Evolutionary conservation across 2,888 invertebrate species (phyloP).

Genomic region (Blastobasis adustella): DNA sequence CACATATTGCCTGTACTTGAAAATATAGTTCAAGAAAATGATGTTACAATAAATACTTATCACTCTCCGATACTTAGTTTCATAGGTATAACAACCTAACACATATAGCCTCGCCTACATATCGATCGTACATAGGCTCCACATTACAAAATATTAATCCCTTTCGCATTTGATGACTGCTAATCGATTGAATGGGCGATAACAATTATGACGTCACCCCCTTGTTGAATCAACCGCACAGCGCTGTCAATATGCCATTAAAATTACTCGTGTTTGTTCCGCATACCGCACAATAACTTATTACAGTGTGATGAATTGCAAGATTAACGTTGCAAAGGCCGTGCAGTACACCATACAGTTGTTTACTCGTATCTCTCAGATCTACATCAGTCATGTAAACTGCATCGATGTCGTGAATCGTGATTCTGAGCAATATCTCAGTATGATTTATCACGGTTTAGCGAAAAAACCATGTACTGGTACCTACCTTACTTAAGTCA

Average conservation of each 20-base stretch:
- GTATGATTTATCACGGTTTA: too few relatives aligned
- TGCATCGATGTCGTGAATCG: slow-evolving; percentile 7
- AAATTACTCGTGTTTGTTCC: slow-evolving; percentile 30
- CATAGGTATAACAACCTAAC: too few relatives aligned
- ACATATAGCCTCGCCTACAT: too few relatives aligned
- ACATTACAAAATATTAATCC: too few relatives aligned
- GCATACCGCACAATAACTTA: slow-evolving; percentile 18
- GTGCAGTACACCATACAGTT: slow-evolving; percentile 23
- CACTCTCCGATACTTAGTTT: too few relatives aligned
- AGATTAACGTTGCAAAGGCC: slow-evolving; percentile 22
- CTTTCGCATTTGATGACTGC: slow-evolving; percentile 13
- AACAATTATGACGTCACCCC: slow-evolving; percentile 30
- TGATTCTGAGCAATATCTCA: too few relatives aligned
- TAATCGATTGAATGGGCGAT: slow-evolving; percentile 31
- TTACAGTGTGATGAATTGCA: slow-evolving; percentile 18
- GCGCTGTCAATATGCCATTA: slow-evolving; percentile 32
- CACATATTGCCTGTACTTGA: too few relatives aligned
- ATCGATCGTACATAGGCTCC: too few relatives aligned
- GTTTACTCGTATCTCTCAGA: slow-evolving; percentile 20
- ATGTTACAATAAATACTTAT: too few relatives aligned
- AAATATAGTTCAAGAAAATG: too few relatives aligned
- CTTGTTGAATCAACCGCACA: slow-evolving; percentile 33
- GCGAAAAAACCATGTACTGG: too few relatives aligned
- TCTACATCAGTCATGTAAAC: slow-evolving; percentile 20
- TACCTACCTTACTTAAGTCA: too few relatives aligned